Conservation (phyloP, 1,140 invertebrate species). For the Cydia amplana region DNA sequence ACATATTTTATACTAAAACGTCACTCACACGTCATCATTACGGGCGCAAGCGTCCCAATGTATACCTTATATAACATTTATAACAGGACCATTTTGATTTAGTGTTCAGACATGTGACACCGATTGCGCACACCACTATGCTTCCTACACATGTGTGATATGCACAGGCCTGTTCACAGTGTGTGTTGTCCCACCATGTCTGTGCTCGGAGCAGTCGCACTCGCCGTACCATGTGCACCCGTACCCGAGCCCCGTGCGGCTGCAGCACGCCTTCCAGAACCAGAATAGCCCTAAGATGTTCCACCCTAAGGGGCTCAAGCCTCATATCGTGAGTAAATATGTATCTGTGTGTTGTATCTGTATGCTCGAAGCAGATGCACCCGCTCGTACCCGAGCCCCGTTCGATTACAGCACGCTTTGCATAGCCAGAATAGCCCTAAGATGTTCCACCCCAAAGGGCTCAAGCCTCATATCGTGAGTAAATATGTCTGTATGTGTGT, state of each 20-base stretch:
- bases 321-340: conserved; percentile 54
- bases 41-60: no score
- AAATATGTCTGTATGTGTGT: conserved; percentile 48
- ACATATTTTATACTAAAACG: no score
- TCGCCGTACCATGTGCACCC: conserved; percentile 78
- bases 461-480: conserved; percentile 64
- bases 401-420: conserved; percentile 76
- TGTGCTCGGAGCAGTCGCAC: conserved; percentile 74
- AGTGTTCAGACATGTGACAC: not conserved
- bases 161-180: conserved; percentile 59
- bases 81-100: no score
- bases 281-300: conserved; percentile 75
- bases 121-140: not conserved
- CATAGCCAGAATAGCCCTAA: conserved; percentile 70
- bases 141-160: conserved; percentile 28
- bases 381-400: conserved; percentile 75
- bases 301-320: conserved; percentile 75
- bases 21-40: no score
- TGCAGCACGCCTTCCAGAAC: conserved; percentile 76
- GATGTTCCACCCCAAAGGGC: conserved; percentile 76
- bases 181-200: conserved; percentile 72
- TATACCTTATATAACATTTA: no score
- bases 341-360: conserved; percentile 53
- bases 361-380: conserved; percentile 62
- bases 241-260: conserved; percentile 73